Evolutionary conservation across 2,797 vertebrate species (phyloP), one percentile per base, ranked within the genome.

Genomic region (Melanotaenia boesemani): DNA sequence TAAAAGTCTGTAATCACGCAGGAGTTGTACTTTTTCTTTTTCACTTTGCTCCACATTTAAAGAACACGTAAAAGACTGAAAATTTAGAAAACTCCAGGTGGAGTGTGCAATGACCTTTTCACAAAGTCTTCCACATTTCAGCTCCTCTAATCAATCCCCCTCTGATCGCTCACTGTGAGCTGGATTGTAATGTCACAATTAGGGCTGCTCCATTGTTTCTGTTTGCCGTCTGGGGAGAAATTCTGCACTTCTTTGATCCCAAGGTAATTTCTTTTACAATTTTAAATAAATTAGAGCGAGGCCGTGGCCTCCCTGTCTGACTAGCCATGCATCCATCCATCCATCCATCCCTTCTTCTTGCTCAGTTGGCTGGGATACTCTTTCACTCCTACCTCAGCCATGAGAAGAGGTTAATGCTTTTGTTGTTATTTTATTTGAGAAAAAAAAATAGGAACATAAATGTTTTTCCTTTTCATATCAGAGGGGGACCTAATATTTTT

Each of bases 61-160:
- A 37, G 69, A 55, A 56, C 46, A 81, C 60, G 61, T 20, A 36
- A 69, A 71, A 67, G 76, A 71, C 59, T 74, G 77, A 70, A 86
- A 79, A 87, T 81, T 64, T 79, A 76, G 66, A 83, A 86, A 91
- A 89, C 85, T 93, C 85, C 89, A 94, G 93, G 93, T 95, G 76
- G 89, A 92, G 91, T 93, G 92, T 86, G 88, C 89, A 74, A 28
- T 95, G 95, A 95, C 95, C 94, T 95, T 95, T 95, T 95, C 92
- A 92, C 91, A 94, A 94, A 95, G 94, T 95, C 93, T 85, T 86
- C 93, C 93, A 94, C 92, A 92, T 94, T 93, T 93, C 91, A 82
- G 84, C 90, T 88, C 85, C 59, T 93, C 90, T 88, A 94, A 95
- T 95, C 94, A 95, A 92, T 94, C 93, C 92, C 90, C 86, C 89